These are phyloP conservation scores for Drosophila siamana DNA, from an alignment of 2,888 invertebrate species.

Conservation along the genomic window DNA sequence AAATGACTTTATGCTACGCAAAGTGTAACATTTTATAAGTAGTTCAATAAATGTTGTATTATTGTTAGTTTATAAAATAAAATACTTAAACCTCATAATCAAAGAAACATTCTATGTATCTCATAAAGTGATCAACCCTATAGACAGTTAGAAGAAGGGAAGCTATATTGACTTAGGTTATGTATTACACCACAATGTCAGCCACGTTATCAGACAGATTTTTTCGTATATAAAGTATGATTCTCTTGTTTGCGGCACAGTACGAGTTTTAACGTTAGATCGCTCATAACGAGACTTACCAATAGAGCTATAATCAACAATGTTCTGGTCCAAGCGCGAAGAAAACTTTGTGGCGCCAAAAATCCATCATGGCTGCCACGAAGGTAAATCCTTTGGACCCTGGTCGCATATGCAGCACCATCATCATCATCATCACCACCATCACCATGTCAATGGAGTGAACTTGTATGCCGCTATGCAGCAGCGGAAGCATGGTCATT, in stretches of 20 bases:
- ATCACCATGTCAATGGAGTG: not conserved
- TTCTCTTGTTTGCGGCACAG: not conserved
- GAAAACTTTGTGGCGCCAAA: not conserved
- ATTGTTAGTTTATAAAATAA: not conserved
- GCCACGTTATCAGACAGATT: constrained; percentile 3
- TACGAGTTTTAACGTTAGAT: constrained; percentile 5
- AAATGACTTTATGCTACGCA: too few relatives aligned
- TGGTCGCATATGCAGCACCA: constrained; percentile 8
- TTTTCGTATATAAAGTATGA: constrained; percentile 4
- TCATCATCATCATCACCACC: constrained; percentile 11
- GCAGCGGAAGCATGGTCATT: not conserved
- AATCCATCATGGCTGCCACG: not conserved
- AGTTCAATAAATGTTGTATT: not conserved
- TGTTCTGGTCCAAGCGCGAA: constrained; percentile 2
- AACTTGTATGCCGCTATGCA: not conserved
- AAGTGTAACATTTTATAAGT: too few relatives aligned
- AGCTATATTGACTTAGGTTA: not conserved
- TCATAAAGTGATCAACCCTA: not conserved
- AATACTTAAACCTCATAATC: not conserved
- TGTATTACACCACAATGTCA: not conserved
- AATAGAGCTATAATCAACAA: not conserved
- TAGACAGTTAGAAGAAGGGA: not conserved
- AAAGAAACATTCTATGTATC: not conserved
- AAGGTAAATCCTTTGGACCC: not conserved
- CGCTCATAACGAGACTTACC: not conserved